These are phyloP conservation scores for Pomatostomus ruficeps DNA, from an alignment of 2,113 vertebrate species.

Conservation along the genomic window DNA sequence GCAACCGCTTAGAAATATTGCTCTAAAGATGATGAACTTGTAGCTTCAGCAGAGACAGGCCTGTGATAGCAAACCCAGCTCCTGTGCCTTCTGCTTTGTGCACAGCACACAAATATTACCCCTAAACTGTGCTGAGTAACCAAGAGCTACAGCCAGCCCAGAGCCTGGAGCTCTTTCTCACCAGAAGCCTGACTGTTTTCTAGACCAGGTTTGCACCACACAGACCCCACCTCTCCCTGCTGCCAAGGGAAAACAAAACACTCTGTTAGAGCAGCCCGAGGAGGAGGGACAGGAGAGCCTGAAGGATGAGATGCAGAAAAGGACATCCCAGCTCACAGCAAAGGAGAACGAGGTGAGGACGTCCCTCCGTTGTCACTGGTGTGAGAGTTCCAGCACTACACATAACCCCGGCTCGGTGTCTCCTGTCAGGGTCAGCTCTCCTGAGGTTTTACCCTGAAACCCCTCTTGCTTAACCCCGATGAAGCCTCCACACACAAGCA, in stretches of 20 bases:
- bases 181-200: constrained; percentile 64
- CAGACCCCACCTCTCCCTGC: constrained; percentile 44
- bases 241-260: not conserved
- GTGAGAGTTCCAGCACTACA: not conserved
- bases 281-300: constrained; percentile 30
- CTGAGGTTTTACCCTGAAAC: not conserved
- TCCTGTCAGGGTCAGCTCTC: not conserved
- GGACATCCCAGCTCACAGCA: constrained; percentile 52
- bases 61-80: not conserved
- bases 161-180: constrained; percentile 2
- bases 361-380: not conserved
- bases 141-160: not conserved
- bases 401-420: not conserved
- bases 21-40: not conserved
- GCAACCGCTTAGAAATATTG: not conserved
- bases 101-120: not conserved
- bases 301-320: constrained; percentile 62
- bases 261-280: not conserved
- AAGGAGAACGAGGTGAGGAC: constrained; percentile 75
- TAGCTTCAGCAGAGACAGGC: not conserved
- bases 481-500: not conserved
- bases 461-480: not conserved
- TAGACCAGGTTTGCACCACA: constrained; percentile 57
- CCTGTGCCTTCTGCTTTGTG: not conserved
- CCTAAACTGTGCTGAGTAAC: not conserved